A percentile compares a stretch with the other conserved stretches of the same genome.
phyloP scores from a whole-genome alignment of 2,113 vertebrate species.

The Myxocyprinus asiaticus region DNA sequence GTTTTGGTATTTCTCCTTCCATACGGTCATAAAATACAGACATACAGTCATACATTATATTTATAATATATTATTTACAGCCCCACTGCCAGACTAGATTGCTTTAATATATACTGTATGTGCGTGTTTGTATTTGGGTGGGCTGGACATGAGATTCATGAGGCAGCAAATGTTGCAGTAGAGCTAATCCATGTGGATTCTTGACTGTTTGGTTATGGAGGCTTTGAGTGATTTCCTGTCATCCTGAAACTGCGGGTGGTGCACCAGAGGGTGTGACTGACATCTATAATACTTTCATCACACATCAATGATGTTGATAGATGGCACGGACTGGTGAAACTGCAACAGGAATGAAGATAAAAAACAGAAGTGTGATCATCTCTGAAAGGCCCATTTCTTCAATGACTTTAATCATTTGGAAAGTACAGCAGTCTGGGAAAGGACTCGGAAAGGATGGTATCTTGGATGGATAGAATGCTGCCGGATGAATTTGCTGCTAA shows the following conservation, averaged over 20 bases:
- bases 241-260: background rate
- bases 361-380: slow-evolving; percentile 29
- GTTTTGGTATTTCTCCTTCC: background rate
- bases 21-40: background rate
- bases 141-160: slow-evolving; percentile 15
- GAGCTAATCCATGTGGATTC: slow-evolving; percentile 11
- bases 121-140: background rate
- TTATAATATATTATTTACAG: slow-evolving; percentile 47
- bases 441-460: background rate
- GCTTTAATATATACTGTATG: slow-evolving; percentile 26
- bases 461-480: slow-evolving; percentile 7
- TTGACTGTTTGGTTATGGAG: slow-evolving; percentile 19
- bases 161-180: slow-evolving; percentile 14
- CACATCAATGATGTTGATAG: slow-evolving; percentile 95
- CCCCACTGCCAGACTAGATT: slow-evolving; percentile 42
- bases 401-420: slow-evolving; percentile 34
- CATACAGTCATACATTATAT: background rate
- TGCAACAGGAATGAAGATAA: slow-evolving; percentile 65
- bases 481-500: slow-evolving; percentile 2
- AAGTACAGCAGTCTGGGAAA: background rate
- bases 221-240: slow-evolving; percentile 11
- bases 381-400: slow-evolving; percentile 19
- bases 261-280: background rate
- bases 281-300: slow-evolving; percentile 64
- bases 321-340: slow-evolving; percentile 85